Percentiles rank a stretch among this genome's conserved stretches.
These are phyloP conservation scores for Hemithea aestivaria DNA, from an alignment of 2,888 invertebrate species.

Conservation along the genomic window DNA sequence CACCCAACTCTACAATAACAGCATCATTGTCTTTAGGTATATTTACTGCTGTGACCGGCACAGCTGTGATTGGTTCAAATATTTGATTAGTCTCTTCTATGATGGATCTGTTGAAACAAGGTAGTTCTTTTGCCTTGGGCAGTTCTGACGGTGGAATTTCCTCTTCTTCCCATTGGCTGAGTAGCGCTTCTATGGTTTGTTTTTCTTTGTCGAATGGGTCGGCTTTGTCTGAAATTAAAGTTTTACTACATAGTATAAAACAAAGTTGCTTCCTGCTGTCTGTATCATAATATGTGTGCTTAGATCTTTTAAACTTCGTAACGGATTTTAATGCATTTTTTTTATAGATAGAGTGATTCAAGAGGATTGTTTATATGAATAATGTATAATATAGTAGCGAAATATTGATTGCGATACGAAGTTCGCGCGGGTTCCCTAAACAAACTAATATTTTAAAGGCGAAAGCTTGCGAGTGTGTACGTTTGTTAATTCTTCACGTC, in stretches of 20 bases:
- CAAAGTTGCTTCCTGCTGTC: too few species aligned
- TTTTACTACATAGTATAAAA: not conserved
- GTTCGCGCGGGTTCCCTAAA: too few species aligned
- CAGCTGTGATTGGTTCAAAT: constrained; percentile 58
- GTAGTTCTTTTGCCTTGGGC: constrained; percentile 37
- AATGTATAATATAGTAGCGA: too few species aligned
- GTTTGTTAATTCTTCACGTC: too few species aligned
- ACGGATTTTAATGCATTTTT: too few species aligned
- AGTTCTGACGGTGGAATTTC: constrained; percentile 59
- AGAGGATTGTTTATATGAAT: too few species aligned
- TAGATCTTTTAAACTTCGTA: too few species aligned
- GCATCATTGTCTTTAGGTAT: constrained; percentile 44
- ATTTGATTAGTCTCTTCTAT: constrained; percentile 64
- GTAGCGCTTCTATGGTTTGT: constrained; percentile 62
- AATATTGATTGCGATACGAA: too few species aligned
- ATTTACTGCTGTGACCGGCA: constrained; percentile 42
- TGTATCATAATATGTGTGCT: too few species aligned
- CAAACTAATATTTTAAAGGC: too few species aligned
- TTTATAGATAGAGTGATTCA: not conserved
- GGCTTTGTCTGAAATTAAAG: constrained; percentile 48
- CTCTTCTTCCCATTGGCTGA: constrained; percentile 73
- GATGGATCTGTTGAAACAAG: constrained; percentile 62
- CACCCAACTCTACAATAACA: constrained; percentile 54
- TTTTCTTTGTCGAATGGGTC: constrained; percentile 66
- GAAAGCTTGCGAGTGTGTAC: too few species aligned